These are phyloP conservation scores for Lithobates pipiens DNA, from an alignment of 2,797 vertebrate species.

Conservation along the genomic window DNA sequence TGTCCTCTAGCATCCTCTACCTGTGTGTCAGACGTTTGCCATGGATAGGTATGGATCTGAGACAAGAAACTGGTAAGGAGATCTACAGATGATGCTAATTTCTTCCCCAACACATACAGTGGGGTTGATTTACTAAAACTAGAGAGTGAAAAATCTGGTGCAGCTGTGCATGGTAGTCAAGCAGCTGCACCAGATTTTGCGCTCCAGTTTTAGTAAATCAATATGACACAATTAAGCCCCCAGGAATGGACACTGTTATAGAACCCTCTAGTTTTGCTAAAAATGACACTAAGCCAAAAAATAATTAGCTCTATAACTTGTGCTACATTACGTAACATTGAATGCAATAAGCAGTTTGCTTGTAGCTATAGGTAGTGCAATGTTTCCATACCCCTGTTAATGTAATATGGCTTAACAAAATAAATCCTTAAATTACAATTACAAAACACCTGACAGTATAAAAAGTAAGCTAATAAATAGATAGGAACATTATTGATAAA, in stretches of 20 bases:
- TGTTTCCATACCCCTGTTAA: conserved; percentile 11
- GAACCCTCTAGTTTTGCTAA: background rate
- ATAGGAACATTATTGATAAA: conserved; percentile 34
- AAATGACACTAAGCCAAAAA: background rate
- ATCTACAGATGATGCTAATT: too few relatives aligned
- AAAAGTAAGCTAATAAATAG: conserved; percentile 59
- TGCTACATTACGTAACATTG: background rate
- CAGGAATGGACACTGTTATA: too few relatives aligned
- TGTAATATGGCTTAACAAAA: conserved; percentile 58
- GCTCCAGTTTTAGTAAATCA: too few relatives aligned
- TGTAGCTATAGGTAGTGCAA: conserved; percentile 38
- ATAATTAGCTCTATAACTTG: background rate
- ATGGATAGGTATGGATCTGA: too few relatives aligned
- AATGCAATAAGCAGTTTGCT: background rate
- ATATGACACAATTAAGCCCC: too few relatives aligned
- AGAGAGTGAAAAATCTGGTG: too few relatives aligned
- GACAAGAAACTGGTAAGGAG: too few relatives aligned
- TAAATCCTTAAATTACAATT: conserved; percentile 36
- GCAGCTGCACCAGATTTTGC: too few relatives aligned
- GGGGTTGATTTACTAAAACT: too few relatives aligned
- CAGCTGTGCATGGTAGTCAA: too few relatives aligned
- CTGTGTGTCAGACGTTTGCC: too few relatives aligned
- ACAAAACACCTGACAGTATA: conserved; percentile 55
- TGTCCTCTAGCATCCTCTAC: too few relatives aligned
- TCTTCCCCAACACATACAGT: background rate